Evolutionary conservation across 2,113 vertebrate species (phyloP), one percentile per base, ranked within the genome.

Genomic region (Ptychochromis oligacanthus): DNA sequence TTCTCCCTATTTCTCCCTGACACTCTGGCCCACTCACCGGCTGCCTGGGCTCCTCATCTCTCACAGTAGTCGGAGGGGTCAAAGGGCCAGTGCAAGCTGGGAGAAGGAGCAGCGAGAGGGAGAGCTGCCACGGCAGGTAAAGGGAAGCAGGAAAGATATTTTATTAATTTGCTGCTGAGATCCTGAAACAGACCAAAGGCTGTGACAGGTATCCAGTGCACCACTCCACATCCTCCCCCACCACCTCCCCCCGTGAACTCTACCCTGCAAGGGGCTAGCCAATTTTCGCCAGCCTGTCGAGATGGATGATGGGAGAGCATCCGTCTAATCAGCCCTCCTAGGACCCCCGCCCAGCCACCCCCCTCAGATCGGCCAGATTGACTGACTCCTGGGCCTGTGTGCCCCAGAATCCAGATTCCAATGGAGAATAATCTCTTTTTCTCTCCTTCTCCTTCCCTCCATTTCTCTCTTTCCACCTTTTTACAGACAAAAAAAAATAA

Each of bases 301-400:
- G 97, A 96, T 97, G 97, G 97, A 97, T 97, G 98, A 98, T 97
- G 97, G 97, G 97, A 98, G 97, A 96, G 96, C 96, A 96, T 97
- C 97, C 97, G 96, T 97, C 97, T 99, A 98, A 99, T 98, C 98
- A 99, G 97, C 97, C 97, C 98, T 98, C 97, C 96, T 93, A 98
- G 98, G 97, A 98, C 96, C 97, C 96, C 94, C 76, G 87, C 94
- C 90, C 89, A 36, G 86, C 95, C 95, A 93, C 93, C 96, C 96
- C 96, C 96, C 92, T 92, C 76, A 92, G 91, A 93, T 92, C 43
- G 11, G 80, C 90, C 92, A 94, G 94, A 95, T 96, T 96, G 95
- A 96, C 94, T 94, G 94, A 94, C 95, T 95, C 95, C 89, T 94
- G 95, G 95, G 94, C 92, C 92, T 90, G 89, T 91, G 88, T 94